These are phyloP conservation scores for Scaeva pyrastri DNA, from an alignment of 2,888 invertebrate species.

Conservation along the genomic window DNA sequence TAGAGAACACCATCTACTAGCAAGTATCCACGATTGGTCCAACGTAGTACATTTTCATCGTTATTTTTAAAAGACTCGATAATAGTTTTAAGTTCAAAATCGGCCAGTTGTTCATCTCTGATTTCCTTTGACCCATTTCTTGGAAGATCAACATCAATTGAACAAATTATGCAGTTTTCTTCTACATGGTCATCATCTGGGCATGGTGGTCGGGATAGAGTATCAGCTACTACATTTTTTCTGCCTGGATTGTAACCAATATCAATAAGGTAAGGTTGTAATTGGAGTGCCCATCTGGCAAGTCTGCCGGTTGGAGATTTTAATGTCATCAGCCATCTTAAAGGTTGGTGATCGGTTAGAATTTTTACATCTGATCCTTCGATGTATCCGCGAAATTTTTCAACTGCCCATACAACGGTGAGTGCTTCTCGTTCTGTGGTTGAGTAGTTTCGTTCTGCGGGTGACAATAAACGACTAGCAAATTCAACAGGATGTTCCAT, in stretches of 20 bases:
- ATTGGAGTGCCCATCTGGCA: too few relatives aligned
- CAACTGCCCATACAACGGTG: conserved; percentile 13
- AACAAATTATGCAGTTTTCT: conserved; percentile 6
- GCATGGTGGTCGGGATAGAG: conserved; percentile 80
- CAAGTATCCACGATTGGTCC: conserved; percentile 32
- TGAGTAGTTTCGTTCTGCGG: not conserved
- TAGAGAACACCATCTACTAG: conserved; percentile 4
- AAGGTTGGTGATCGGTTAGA: conserved; percentile 76
- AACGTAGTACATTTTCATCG: conserved; percentile 32
- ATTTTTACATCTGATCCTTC: conserved; percentile 71
- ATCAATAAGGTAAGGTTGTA: conserved; percentile 76
- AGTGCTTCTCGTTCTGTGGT: conserved; percentile 5
- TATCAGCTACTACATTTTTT: conserved; percentile 22
- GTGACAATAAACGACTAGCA: conserved; percentile 13
- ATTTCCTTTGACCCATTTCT: conserved; percentile 9
- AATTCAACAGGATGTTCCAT: conserved; percentile 28
- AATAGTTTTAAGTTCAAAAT: conserved; percentile 73
- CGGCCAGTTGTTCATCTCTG: conserved; percentile 79
- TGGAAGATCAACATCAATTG: conserved; percentile 7
- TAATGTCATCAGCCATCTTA: not conserved
- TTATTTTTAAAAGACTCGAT: conserved; percentile 16
- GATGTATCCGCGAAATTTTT: conserved; percentile 50
- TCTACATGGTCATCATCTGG: conserved; percentile 1
- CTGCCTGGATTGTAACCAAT: conserved; percentile 71
- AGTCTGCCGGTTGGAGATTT: not conserved